A percentile compares a stretch with the other conserved stretches of the same genome.
These are phyloP conservation scores for Kryptolebias marmoratus DNA, from an alignment of 2,113 vertebrate species.

Conservation along the genomic window DNA sequence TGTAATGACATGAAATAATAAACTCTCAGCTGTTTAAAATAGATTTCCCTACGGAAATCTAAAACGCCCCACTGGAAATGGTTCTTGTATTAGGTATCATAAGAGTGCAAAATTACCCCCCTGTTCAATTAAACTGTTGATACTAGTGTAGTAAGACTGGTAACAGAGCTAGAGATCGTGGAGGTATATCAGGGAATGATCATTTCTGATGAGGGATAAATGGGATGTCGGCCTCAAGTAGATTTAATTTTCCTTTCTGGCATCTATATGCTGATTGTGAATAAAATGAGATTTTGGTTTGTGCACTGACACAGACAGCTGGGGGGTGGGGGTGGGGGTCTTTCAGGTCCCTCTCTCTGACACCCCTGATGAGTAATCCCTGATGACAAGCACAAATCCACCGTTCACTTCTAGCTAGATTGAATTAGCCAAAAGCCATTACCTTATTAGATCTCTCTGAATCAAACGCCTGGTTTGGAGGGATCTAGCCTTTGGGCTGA, in stretches of 20 bases:
- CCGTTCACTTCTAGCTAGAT: conserved; percentile 74
- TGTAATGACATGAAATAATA: conserved; percentile 71
- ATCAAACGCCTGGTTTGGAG: conserved; percentile 57
- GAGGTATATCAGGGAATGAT: conserved; percentile 72
- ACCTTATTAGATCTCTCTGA: conserved; percentile 77
- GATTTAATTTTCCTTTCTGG: conserved; percentile 73
- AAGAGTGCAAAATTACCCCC: conserved; percentile 55
- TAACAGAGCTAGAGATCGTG: conserved; percentile 61
- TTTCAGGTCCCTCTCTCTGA: conserved; percentile 62
- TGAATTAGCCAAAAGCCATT: conserved; percentile 79
- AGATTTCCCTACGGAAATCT: conserved; percentile 77
- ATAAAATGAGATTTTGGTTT: conserved; percentile 78
- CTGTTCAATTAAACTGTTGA: conserved; percentile 72
- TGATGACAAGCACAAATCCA: conserved; percentile 75
- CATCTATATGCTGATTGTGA: conserved; percentile 69
- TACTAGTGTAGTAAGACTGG: conserved; percentile 50
- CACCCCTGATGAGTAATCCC: conserved; percentile 78
- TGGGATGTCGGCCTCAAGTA: conserved; percentile 63
- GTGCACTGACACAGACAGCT: conserved; percentile 63
- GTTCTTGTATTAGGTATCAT: conserved; percentile 72
- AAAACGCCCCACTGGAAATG: conserved; percentile 71
- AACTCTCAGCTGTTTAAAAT: conserved; percentile 67
- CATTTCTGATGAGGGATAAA: conserved; percentile 72
- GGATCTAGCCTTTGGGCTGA: conserved; percentile 65
- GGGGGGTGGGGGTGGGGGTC: conserved; percentile 15